Evolutionary conservation across 2,113 vertebrate species (phyloP).

Genomic region (Epinephelus cyanopodus): DNA sequence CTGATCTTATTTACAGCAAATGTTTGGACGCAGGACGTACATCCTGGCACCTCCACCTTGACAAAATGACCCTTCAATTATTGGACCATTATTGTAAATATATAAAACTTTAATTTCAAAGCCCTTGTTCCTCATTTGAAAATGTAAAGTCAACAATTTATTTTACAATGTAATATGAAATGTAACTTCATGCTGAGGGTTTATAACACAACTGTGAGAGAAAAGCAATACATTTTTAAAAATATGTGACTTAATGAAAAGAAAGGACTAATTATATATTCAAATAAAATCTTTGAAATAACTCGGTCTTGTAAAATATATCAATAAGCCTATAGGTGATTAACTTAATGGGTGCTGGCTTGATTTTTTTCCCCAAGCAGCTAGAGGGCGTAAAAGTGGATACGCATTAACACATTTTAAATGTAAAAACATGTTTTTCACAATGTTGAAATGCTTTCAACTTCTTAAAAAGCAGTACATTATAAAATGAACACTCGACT

Average conservation of each 20-base stretch:
- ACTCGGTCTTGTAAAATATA: constrained; percentile 29
- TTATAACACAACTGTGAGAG: constrained; percentile 38
- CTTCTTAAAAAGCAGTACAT: constrained; percentile 21
- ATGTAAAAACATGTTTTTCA: constrained; percentile 3
- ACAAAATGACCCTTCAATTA: constrained; percentile 47
- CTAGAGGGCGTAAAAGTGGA: neutral
- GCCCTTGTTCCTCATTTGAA: constrained; percentile 59
- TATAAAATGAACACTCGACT: constrained; percentile 34
- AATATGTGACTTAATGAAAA: constrained; percentile 42
- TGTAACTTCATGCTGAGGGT: constrained; percentile 55
- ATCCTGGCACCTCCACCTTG: constrained; percentile 19
- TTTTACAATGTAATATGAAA: constrained; percentile 62
- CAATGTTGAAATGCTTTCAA: constrained; percentile 29
- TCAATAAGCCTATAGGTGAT: constrained; percentile 17
- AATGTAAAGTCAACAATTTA: constrained; percentile 32
- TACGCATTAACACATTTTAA: neutral
- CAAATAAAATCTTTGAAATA: constrained; percentile 42
- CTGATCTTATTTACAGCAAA: constrained; percentile 75
- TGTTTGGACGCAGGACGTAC: constrained; percentile 46
- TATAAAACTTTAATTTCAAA: constrained; percentile 65
- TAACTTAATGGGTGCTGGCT: neutral
- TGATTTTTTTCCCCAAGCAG: constrained; percentile 9
- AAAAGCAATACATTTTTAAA: constrained; percentile 48
- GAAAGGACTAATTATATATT: constrained; percentile 30
- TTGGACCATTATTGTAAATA: constrained; percentile 51